phyloP scores from a whole-genome alignment of 2,113 vertebrate species.

The Lasiurus cinereus region DNA sequence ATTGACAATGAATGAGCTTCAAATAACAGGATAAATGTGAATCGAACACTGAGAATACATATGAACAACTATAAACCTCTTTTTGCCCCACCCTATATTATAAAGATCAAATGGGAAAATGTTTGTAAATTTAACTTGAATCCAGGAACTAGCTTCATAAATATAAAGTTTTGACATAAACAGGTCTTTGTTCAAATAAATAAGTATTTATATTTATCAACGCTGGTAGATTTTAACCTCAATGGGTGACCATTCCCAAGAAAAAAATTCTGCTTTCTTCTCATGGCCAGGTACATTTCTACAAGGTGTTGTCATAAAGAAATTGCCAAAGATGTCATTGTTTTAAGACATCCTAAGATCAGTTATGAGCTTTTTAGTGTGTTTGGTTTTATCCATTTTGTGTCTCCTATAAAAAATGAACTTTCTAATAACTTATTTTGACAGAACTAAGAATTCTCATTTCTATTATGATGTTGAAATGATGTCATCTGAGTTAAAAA shows the following conservation, averaged over 20 bases:
- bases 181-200: background rate
- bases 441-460: constrained; percentile 67
- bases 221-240: background rate
- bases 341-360: background rate
- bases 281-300: too few species aligned
- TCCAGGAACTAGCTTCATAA: background rate
- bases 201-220: background rate
- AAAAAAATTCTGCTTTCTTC: background rate
- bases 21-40: too few species aligned
- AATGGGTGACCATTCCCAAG: background rate
- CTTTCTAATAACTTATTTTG: background rate
- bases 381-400: background rate
- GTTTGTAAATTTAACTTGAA: constrained; percentile 15
- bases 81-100: background rate
- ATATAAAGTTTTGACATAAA: background rate
- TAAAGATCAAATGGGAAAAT: background rate
- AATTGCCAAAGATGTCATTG: background rate
- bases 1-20: too few species aligned
- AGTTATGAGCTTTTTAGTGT: background rate
- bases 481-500: constrained; percentile 43
- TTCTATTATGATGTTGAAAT: constrained; percentile 66
- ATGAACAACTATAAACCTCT: background rate
- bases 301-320: background rate
- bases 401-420: background rate
- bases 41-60: too few species aligned